Conservation (phyloP, 2,797 vertebrate genomes). For the Gymnoscopelus microlampas region DNA sequence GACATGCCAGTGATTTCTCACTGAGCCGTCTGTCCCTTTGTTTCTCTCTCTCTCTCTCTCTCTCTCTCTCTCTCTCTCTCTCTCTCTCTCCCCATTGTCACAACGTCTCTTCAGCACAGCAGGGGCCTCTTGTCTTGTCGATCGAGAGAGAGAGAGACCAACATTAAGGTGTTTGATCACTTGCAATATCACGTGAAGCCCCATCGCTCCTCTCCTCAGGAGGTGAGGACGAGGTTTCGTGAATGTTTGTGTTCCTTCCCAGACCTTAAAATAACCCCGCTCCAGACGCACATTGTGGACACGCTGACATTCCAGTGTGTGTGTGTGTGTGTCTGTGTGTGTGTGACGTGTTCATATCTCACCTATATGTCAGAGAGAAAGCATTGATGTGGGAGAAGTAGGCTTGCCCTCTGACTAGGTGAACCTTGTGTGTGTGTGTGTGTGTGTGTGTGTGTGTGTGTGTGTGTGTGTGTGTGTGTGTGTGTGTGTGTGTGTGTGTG, state of each 20-base stretch:
- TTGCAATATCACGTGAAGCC: not conserved
- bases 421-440: constrained; percentile 52
- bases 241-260: constrained; percentile 37
- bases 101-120: not conserved
- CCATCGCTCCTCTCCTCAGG: not conserved
- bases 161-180: no score
- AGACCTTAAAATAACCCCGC: constrained; percentile 57
- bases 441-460: constrained; percentile 5
- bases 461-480: constrained; percentile 8
- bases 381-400: constrained; percentile 49
- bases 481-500: constrained; percentile 33
- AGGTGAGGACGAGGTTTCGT: constrained; percentile 5
- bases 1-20: not conserved
- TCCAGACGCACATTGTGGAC: constrained; percentile 42
- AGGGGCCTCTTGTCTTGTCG: not conserved
- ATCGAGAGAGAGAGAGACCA: not conserved
- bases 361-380: constrained; percentile 57
- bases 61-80: not conserved
- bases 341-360: constrained; percentile 25
- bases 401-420: constrained; percentile 51
- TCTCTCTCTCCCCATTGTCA: no score
- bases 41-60: constrained; percentile 4
- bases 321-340: constrained; percentile 28
- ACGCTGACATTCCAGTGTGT: constrained; percentile 48
- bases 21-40: constrained; percentile 4